Evolutionary conservation across 2,888 invertebrate genomes (phyloP).

Genomic region (Meteorus cinctellus): DNA sequence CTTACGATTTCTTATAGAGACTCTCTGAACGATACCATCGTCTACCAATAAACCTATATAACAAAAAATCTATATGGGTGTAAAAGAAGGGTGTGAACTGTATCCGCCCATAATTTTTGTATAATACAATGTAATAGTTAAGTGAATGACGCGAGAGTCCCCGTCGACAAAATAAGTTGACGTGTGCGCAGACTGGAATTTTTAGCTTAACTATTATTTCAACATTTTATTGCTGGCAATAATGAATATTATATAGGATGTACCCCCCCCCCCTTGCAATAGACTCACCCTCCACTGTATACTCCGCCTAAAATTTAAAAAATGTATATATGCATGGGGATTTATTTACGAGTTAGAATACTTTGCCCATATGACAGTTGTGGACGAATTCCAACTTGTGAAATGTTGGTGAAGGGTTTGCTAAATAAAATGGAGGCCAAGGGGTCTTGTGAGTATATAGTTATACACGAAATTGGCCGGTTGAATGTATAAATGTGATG

Average conservation of each 20-base stretch:
- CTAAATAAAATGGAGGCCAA: neutral
- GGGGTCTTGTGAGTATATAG: neutral
- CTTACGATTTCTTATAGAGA: neutral
- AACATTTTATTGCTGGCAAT: conserved; percentile 59
- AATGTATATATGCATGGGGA: neutral
- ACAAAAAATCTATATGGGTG: conserved; percentile 1
- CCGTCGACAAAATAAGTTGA: conserved; percentile 62
- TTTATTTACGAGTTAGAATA: neutral
- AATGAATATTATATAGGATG: conserved; percentile 50
- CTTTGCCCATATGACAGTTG: neutral
- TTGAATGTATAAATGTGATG: neutral
- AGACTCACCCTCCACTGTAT: neutral
- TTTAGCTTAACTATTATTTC: conserved; percentile 41
- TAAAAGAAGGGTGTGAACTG: conserved; percentile 20
- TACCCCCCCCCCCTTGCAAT: conserved; percentile 44
- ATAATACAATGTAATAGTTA: conserved; percentile 13
- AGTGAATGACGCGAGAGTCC: conserved; percentile 55
- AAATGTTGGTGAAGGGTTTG: conserved; percentile 3
- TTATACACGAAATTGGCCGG: neutral
- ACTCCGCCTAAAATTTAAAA: neutral
- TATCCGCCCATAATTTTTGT: conserved; percentile 31
- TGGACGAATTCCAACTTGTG: neutral
- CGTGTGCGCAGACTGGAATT: conserved; percentile 53
- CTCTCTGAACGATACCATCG: neutral
- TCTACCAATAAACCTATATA: neutral